Conservation (phyloP, 2,797 vertebrate species). For the Rhinoraja longicauda region DNA sequence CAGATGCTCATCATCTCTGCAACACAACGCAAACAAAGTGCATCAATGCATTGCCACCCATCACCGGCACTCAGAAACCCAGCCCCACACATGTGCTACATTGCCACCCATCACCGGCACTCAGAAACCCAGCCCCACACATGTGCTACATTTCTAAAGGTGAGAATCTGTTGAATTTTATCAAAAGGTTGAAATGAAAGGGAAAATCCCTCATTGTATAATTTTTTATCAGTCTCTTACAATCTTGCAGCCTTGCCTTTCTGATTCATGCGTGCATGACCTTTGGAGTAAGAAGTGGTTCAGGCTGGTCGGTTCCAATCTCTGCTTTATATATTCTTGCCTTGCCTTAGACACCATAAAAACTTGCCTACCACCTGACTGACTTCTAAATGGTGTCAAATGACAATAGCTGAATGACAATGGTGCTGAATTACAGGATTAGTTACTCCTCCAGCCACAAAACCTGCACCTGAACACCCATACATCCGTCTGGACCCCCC, state of each 20-base stretch:
- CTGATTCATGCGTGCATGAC: not conserved
- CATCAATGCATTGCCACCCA: not conserved
- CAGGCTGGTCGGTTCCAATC: no score
- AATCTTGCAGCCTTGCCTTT: not conserved
- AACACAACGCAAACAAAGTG: conserved; percentile 48
- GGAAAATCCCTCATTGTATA: not conserved
- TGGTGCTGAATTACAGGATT: not conserved
- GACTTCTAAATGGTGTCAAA: no score
- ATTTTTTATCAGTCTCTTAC: not conserved
- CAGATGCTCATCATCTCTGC: conserved; percentile 98
- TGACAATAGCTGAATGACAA: not conserved
- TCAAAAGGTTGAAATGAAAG: not conserved
- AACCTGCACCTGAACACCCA: not conserved
- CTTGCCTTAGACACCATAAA: not conserved
- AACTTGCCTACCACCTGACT: not conserved
- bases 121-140: not conserved
- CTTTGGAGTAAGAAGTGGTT: not conserved
- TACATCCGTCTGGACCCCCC: no score
- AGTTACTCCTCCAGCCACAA: not conserved
- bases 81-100: not conserved
- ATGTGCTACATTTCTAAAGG: not conserved
- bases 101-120: not conserved
- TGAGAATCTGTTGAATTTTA: not conserved
- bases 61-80: not conserved
- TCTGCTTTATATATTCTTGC: not conserved